Evolutionary conservation across 2,113 vertebrate genomes (phyloP).

Genomic region (Oceanites oceanicus): DNA sequence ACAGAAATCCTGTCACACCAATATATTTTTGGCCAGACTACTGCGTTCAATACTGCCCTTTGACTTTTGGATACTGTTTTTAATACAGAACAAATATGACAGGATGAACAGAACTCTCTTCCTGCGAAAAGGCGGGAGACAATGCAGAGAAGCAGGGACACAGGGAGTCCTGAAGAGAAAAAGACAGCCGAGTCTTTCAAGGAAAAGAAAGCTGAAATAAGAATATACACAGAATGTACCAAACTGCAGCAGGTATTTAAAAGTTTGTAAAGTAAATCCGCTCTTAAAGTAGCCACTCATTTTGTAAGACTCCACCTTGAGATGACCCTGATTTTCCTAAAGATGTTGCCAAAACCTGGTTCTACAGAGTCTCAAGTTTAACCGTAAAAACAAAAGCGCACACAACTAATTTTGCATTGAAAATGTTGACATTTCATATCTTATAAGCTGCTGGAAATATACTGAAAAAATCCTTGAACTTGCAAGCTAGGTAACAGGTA

Average conservation of each 20-base stretch:
- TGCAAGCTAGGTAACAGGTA: not conserved
- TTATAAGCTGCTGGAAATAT: not conserved
- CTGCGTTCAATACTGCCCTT: not conserved
- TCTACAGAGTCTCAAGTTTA: not conserved
- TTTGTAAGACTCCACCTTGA: not conserved
- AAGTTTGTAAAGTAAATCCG: not conserved
- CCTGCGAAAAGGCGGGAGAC: not conserved
- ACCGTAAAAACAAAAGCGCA: not conserved
- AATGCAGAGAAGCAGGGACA: not conserved
- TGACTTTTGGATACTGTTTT: not conserved
- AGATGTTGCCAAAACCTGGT: not conserved
- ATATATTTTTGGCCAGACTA: not conserved
- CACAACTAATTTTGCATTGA: not conserved
- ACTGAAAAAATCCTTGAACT: not conserved
- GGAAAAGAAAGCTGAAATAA: not conserved
- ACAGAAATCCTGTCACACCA: not conserved
- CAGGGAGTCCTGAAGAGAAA: not conserved
- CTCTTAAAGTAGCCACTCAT: not conserved
- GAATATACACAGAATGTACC: not conserved
- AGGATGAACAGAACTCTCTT: not conserved
- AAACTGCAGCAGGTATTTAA: slow-evolving; percentile 1
- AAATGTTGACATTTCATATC: not conserved
- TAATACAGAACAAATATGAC: not conserved
- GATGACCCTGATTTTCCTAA: not conserved
- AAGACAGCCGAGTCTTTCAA: not conserved